Percentiles rank a stretch among this genome's conserved stretches.
Conservation (phyloP, 37 sponge, comb jelly and placozoan genomes). For the Diacarnus erythraeanus region DNA sequence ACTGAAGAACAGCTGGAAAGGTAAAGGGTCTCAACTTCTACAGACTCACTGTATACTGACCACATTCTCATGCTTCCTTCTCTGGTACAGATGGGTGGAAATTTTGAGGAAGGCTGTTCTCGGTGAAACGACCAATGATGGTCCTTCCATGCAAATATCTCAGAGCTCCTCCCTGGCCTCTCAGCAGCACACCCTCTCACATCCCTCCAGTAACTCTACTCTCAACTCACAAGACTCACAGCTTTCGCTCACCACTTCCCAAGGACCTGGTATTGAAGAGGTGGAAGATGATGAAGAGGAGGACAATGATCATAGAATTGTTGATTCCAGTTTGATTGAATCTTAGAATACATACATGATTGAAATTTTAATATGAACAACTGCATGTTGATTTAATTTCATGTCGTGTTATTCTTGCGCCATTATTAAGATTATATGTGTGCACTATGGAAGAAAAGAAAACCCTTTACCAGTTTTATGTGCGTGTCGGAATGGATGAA, state of each 20-base stretch:
- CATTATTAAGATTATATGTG: no score
- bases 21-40: background rate
- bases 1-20: slow-evolving; percentile 46
- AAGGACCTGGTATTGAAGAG: background rate
- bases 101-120: slow-evolving; percentile 41
- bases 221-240: background rate
- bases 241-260: background rate
- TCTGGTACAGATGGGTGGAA: slow-evolving; percentile 54
- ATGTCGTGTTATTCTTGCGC: no score
- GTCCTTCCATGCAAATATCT: background rate
- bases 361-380: background rate
- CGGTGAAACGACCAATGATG: slow-evolving; percentile 29
- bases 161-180: background rate
- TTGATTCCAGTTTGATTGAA: no score
- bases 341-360: no score
- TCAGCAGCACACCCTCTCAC: background rate
- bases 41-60: no score
- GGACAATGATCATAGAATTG: background rate
- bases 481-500: no score
- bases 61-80: no score
- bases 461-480: no score
- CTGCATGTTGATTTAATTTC: no score
- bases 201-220: background rate
- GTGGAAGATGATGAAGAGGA: background rate
- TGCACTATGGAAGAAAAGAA: no score